phyloP scores from a whole-genome alignment of 1,140 invertebrate genomes.

The Penaeus indicus region DNA sequence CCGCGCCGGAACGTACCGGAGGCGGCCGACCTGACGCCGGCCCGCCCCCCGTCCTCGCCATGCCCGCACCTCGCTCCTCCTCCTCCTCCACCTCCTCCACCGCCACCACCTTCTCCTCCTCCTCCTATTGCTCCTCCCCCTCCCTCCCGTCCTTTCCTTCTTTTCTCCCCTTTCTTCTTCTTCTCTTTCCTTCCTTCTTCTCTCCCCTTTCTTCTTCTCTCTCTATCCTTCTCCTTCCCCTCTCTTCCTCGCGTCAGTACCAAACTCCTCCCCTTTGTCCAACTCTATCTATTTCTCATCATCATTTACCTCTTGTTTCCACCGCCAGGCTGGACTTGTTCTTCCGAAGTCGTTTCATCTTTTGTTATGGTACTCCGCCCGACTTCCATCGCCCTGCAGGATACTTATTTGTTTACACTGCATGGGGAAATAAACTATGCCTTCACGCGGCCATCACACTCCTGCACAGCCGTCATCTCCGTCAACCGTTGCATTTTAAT shows the following conservation, averaged over 20 bases:
- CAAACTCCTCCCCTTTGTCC: background rate
- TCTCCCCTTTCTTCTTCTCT: background rate
- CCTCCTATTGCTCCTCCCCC: background rate
- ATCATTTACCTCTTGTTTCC: background rate
- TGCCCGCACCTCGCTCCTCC: conserved; percentile 33
- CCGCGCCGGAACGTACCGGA: background rate
- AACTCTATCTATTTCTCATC: background rate
- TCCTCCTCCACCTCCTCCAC: conserved; percentile 33
- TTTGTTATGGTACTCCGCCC: too few relatives aligned
- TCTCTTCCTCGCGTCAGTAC: background rate
- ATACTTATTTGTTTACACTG: too few relatives aligned
- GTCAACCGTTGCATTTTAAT: too few relatives aligned
- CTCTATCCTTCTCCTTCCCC: background rate
- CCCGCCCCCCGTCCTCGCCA: conserved; percentile 40
- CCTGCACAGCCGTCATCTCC: too few relatives aligned
- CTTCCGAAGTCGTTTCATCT: too few relatives aligned
- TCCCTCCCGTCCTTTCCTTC: background rate
- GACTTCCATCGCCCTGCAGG: too few relatives aligned
- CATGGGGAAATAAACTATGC: too few relatives aligned
- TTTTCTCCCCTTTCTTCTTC: background rate
- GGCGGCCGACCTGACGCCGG: conserved; percentile 30
- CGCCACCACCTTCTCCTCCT: background rate
- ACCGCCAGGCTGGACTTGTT: too few relatives aligned
- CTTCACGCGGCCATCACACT: too few relatives aligned
- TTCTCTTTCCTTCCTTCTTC: background rate